Evolutionary conservation across 2,888 invertebrate genomes (phyloP).

Genomic region (Sicus ferrugineus): DNA sequence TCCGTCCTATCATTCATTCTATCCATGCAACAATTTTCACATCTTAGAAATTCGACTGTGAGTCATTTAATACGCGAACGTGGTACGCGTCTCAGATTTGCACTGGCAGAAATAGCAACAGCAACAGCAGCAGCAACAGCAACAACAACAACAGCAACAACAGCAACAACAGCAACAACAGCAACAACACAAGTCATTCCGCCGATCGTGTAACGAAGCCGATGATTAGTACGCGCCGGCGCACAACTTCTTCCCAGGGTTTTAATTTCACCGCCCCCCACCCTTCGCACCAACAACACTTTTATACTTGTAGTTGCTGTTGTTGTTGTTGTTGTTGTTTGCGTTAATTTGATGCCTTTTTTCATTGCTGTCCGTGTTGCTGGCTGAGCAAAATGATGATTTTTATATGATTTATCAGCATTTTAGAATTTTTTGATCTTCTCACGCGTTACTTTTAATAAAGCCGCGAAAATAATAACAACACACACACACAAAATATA

Average conservation of each 20-base stretch:
- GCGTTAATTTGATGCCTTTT: not conserved
- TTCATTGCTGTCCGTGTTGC: not conserved
- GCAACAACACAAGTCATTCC: constrained; percentile 8
- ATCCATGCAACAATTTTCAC: too few species aligned
- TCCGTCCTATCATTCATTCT: not conserved
- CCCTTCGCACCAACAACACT: not conserved
- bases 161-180: constrained; percentile 6
- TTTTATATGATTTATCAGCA: constrained; percentile 27
- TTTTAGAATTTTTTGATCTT: constrained; percentile 19
- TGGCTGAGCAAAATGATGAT: not conserved
- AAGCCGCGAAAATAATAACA: not conserved
- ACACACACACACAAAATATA: too few species aligned
- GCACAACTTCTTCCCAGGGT: constrained; percentile 3
- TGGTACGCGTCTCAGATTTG: too few species aligned
- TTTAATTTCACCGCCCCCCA: not conserved
- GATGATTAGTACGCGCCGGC: constrained; percentile 33
- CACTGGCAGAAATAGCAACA: not conserved
- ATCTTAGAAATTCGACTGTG: not conserved
- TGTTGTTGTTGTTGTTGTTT: not conserved
- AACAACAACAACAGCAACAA: not conserved
- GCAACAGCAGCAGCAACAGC: not conserved
- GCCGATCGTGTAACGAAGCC: constrained; percentile 32
- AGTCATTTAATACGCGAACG: not conserved
- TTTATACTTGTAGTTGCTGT: not conserved
- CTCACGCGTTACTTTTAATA: constrained; percentile 19